phyloP scores from a whole-genome alignment of 2,113 vertebrate species.

The Collichthys lucidus region DNA sequence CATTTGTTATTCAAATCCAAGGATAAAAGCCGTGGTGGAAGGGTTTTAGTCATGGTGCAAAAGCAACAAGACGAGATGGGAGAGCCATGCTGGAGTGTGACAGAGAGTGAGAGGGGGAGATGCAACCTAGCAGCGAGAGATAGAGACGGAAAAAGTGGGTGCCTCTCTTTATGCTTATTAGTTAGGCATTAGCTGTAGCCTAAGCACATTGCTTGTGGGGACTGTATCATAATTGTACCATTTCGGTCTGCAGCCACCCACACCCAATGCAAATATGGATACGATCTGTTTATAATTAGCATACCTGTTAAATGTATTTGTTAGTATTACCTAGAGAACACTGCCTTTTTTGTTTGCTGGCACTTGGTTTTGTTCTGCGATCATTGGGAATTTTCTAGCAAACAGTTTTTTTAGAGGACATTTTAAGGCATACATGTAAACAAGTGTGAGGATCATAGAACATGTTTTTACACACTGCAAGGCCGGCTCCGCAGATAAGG shows the following conservation, averaged over 20 bases:
- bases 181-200: conserved; percentile 68
- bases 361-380: conserved; percentile 53
- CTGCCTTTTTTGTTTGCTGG: conserved; percentile 63
- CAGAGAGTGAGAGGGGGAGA: conserved; percentile 35
- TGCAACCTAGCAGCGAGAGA: conserved; percentile 41
- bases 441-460: conserved; percentile 39
- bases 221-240: conserved; percentile 65
- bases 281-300: conserved; percentile 75
- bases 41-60: conserved; percentile 77
- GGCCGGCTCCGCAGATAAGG: conserved; percentile 34
- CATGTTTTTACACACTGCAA: conserved; percentile 1
- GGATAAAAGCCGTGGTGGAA: conserved; percentile 72
- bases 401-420: conserved; percentile 39
- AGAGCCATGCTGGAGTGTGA: conserved; percentile 60
- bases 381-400: conserved; percentile 36
- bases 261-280: conserved; percentile 72
- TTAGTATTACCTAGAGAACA: conserved; percentile 60
- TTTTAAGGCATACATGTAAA: conserved; percentile 51
- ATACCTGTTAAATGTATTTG: conserved; percentile 76
- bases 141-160: conserved; percentile 52
- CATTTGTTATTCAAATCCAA: conserved; percentile 77
- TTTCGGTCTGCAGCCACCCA: conserved; percentile 72
- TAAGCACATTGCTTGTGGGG: conserved; percentile 70
- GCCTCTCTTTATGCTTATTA: conserved; percentile 70
- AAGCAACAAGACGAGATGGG: conserved; percentile 62